Evolutionary conservation across 1,140 invertebrate genomes (phyloP), one percentile per base, ranked within the genome.

Genomic region (Drosophila arawakana): DNA sequence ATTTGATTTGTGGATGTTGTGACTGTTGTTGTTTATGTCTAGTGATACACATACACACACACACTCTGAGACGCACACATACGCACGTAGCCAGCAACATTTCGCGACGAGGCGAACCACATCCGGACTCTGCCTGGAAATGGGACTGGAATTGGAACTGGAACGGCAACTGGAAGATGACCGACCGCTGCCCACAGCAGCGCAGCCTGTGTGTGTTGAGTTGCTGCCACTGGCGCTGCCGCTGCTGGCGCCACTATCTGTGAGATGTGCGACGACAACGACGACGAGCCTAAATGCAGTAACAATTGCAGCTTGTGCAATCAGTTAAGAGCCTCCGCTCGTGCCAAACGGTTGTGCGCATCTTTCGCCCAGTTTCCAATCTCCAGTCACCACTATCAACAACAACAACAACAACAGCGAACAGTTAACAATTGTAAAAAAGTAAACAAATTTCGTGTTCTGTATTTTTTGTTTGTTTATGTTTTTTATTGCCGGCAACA

Each of bases 251-350:
- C 63, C 70, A 30, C 25, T 80, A 73, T 73, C 70, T 72, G 65
- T 66, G 70, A 47, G 81, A 61, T 74, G 46, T 54, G 76, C 62
- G 61, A 11, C 25, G 25, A 30, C 25, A 6, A 30, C 25, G 25
- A 30, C 25, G 25, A 30, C 70, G 80, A 83, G 85, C 80, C 88
- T 84, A 91, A 88, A 91, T 91, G 88, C 82, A 71, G 71, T 73
- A 78, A 78, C 69, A 82, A 90, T 66, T 76, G 83, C 80, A 71
- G 67, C 67, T 76, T 61, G 76, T 62, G 60, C 76, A 85, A 90
- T 91, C 90, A 91, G 90, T 91, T 83, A 84, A 90, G 77, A 86
- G 86, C 78, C 76, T 90, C 75, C 74, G 70, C 90, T 91, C 90
- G 89, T 86, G 78, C 73, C 75, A 84, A 79, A 72, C 90, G 90